These are phyloP conservation scores for Auanema sp. DNA, from an alignment of 2,888 invertebrate genomes.

Conservation along the genomic window DNA sequence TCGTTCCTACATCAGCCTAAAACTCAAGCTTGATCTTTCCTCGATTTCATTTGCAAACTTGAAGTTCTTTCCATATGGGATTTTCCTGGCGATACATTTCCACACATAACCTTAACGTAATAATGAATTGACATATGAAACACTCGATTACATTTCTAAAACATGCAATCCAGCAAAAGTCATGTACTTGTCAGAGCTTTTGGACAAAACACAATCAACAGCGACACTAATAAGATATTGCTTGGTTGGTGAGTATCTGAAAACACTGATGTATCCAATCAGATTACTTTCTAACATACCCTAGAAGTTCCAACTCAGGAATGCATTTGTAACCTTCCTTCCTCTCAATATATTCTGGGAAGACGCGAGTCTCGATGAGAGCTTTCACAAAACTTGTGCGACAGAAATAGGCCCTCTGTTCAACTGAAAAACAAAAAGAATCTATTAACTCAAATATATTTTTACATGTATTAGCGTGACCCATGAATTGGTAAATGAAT, in stretches of 20 bases:
- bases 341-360: constrained; percentile 2
- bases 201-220: constrained; percentile 13
- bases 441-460: neutral
- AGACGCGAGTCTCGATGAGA: neutral
- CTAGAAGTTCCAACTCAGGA: constrained; percentile 14
- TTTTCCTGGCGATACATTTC: constrained; percentile 19
- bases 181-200: neutral
- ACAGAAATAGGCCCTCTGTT: neutral
- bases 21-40: too few species aligned
- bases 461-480: too few species aligned
- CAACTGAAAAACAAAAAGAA: constrained; percentile 3
- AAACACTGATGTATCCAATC: constrained; percentile 20
- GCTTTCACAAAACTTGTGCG: neutral
- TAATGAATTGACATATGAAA: too few species aligned
- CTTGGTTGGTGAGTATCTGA: constrained; percentile 21
- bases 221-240: constrained; percentile 23
- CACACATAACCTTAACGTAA: too few species aligned
- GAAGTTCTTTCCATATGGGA: constrained; percentile 11
- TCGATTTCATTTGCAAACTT: too few species aligned
- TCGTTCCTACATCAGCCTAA: too few species aligned
- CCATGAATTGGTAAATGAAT: constrained; percentile 10
- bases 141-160: too few species aligned
- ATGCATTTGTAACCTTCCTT: constrained; percentile 7
- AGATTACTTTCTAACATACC: constrained; percentile 6
- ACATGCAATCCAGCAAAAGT: too few species aligned